Base-by-base conservation (phyloP, 2,113 vertebrate genomes). In the Scatophagus argus region DNA sequence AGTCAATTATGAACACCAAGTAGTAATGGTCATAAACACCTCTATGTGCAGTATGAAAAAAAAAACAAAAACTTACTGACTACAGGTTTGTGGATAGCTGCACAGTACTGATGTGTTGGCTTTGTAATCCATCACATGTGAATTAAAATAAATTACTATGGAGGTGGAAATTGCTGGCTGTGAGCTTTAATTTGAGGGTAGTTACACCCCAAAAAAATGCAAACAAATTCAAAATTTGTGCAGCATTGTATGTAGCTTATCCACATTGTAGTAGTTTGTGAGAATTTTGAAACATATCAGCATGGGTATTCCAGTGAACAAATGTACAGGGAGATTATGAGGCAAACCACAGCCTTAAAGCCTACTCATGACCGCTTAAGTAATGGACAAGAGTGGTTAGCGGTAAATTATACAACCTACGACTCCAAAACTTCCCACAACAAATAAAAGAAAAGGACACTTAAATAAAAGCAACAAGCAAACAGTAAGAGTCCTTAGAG, bases 261-360 rank as follows among this genome's bases (percentile, higher is more conserved):
- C 5, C 5, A 38, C 7, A 41, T 19, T 10, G 31, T 1, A 17
- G 14, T 2, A 49, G 19, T n/a, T 38, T 11, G 12, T 32, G 19
- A 5, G 0, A 0, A 25, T 27, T 38, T 4, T 12, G 10, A 46
- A 64, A 46, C 4, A 25, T 41, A 46, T 67, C 44, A 64, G 41
- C 12, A 14, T 8, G 1, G 1, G 1, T 23, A 5, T 5, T 38
- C 8, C 6, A 36, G 21, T 44, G 29, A 17, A 79, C 6, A 49
- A 65, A 32, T 41, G 32, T 10, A 62, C 2, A 59, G 21, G 2
- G 21, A 82, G 72, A 73, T 82, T 74, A 79, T 17, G 31, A 79
- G 23, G 21, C 41, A 78, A 32, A n/a, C 16, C 34, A 7, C 77
- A 82, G 51, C 29, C 31, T 47, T 47, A 73, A 51, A 81, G 60